Evolutionary conservation across 2,888 invertebrate genomes (phyloP).

Genomic region (Rutpela maculata): DNA sequence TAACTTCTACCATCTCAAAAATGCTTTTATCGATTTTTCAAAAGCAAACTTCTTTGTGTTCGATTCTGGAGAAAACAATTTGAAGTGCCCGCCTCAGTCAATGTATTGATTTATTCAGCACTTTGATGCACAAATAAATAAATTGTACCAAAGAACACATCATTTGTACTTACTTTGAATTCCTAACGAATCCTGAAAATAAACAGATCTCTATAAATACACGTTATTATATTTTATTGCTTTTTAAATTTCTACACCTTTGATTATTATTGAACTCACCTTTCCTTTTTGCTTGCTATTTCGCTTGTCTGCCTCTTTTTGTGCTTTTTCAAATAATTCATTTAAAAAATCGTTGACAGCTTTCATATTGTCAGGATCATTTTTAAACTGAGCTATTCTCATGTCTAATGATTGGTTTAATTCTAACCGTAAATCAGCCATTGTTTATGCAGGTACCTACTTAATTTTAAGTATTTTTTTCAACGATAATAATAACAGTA

Average conservation of each 20-base stretch:
- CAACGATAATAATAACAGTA: background rate
- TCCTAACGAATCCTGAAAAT: constrained; percentile 66
- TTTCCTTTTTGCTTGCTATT: constrained; percentile 64
- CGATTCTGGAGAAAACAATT: background rate
- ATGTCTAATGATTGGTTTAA: constrained; percentile 68
- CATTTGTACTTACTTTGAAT: constrained; percentile 69
- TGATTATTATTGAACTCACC: constrained; percentile 61
- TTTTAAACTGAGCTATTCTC: constrained; percentile 70
- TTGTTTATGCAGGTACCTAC: constrained; percentile 46
- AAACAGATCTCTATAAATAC: constrained; percentile 38
- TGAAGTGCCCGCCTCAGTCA: constrained; percentile 11
- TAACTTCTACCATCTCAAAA: no score
- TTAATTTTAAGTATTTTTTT: constrained; percentile 1
- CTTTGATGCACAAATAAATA: background rate
- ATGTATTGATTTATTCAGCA: constrained; percentile 27
- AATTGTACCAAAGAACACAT: constrained; percentile 14
- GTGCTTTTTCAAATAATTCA: constrained; percentile 71
- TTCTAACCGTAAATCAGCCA: constrained; percentile 68
- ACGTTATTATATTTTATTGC: background rate
- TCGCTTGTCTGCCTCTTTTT: constrained; percentile 68
- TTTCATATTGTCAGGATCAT: constrained; percentile 71
- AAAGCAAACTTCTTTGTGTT: no score
- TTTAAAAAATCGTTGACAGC: constrained; percentile 71
- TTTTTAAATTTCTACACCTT: no score
- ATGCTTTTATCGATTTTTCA: no score